phyloP scores from a whole-genome alignment of 2,888 invertebrate genomes.

The Patella ulyssiponensis region DNA sequence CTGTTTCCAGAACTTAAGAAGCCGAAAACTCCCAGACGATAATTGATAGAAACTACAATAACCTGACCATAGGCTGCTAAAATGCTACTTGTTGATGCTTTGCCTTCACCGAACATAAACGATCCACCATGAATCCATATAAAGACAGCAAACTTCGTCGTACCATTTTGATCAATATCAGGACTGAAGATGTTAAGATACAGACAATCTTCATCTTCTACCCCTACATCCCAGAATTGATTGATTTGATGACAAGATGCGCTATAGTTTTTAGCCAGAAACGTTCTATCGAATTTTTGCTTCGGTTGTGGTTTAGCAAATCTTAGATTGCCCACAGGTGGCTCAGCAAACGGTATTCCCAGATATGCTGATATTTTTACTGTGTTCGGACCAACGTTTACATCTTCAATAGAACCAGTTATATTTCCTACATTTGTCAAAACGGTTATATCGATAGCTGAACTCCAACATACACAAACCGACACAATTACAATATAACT shows the following conservation, averaged over 20 bases:
- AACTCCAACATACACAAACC: too few species aligned
- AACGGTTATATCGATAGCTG: neutral
- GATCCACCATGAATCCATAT: constrained; percentile 51
- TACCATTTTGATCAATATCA: constrained; percentile 11
- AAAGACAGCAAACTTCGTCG: constrained; percentile 36
- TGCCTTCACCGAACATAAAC: constrained; percentile 40
- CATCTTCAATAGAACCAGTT: neutral
- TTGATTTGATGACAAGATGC: constrained; percentile 44
- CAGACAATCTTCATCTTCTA: constrained; percentile 44
- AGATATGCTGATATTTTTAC: constrained; percentile 76
- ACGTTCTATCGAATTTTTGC: constrained; percentile 23
- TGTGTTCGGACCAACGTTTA: neutral
- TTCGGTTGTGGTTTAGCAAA: constrained; percentile 81
- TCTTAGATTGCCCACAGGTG: constrained; percentile 85
- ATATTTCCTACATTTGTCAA: neutral
- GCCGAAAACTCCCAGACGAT: constrained; percentile 50
- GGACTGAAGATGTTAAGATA: constrained; percentile 52
- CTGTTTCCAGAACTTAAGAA: constrained; percentile 50
- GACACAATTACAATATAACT: too few species aligned
- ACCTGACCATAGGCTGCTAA: constrained; percentile 40
- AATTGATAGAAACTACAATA: constrained; percentile 51
- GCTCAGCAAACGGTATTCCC: constrained; percentile 92
- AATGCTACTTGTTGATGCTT: constrained; percentile 10
- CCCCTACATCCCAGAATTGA: too few species aligned
- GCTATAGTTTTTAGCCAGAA: constrained; percentile 39